Evolutionary conservation across 2,888 invertebrate genomes (phyloP), one percentile per base, ranked within the genome.

Genomic region (Phyllotreta striolata): DNA sequence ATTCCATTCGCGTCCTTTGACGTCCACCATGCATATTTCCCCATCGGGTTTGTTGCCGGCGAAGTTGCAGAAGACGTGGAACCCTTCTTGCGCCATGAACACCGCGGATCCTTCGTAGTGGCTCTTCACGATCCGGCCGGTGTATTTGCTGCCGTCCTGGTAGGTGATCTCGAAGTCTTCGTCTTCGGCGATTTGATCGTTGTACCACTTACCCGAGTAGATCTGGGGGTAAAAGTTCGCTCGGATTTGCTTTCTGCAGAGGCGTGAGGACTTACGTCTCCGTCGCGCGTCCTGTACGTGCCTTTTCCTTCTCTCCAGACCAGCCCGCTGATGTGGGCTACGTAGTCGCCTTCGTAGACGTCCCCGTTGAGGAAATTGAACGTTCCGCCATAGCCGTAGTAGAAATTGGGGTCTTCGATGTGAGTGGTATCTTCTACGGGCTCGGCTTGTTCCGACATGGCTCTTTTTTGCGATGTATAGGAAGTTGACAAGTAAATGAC

Each of bases 351-450:
- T 0, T 83, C 80, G 67, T 88, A 89, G 1, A 70, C 79, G 67
- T 89, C 88, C 0, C 86, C 87, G 47, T 88, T 89, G 0, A 80
- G 76, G 68, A 86, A 85, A 7, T 71, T 67, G 72, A 88, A 88
- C 41, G 77, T 75, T 14, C 44, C 52, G 0, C 82, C 84, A 6
- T 77, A 72, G n/a, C 77, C 77, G 40, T 51, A 69, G 60, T 67
- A 58, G 65, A 77, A 76, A 66, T 75, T 58, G 0, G 68, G 69
- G 62, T 74, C 73, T 9, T 35, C 47, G 24, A 24, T 24, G 24
- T 4, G 24, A 24, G 4, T 4, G 4, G 1, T 24, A 3, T 24
- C 24, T 24, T 24, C 24, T 24, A 4, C 24, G 24, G 24, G 24
- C 24, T 24, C 24, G 24, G 24, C 24, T 24, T 24, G 24, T 3